These are phyloP conservation scores for Pomatostomus ruficeps DNA, from an alignment of 2,113 vertebrate genomes.

Conservation along the genomic window DNA sequence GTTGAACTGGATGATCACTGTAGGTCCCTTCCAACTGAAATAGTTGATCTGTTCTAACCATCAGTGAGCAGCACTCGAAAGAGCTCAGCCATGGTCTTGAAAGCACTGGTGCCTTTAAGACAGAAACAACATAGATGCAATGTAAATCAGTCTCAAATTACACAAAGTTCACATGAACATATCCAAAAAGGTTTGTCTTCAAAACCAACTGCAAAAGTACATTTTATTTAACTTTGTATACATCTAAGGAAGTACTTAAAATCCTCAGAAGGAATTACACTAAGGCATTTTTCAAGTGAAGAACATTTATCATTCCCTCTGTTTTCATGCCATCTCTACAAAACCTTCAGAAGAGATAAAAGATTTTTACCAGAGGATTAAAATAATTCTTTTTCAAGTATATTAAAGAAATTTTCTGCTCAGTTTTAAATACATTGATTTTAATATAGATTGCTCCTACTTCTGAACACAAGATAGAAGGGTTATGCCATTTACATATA, in stretches of 20 bases:
- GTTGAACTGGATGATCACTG: background rate
- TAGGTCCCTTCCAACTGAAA: background rate
- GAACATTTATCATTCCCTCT: background rate
- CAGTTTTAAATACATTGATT: background rate
- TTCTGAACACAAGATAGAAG: background rate
- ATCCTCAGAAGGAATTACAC: background rate
- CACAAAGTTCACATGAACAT: fast-evolving
- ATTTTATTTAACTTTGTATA: background rate
- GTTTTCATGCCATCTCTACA: background rate
- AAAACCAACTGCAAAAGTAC: background rate
- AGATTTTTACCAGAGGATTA: background rate
- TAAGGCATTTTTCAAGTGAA: background rate
- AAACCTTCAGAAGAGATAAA: background rate
- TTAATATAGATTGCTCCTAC: background rate
- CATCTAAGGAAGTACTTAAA: background rate
- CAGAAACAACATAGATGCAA: background rate
- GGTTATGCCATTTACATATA: background rate
- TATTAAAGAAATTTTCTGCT: background rate
- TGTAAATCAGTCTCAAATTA: background rate
- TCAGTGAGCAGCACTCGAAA: background rate
- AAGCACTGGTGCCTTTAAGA: background rate
- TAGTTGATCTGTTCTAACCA: background rate
- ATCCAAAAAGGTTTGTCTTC: background rate
- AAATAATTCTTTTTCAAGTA: background rate
- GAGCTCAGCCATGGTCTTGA: background rate